A percentile compares a stretch with the other conserved stretches of the same genome.
Conservation (phyloP, 92 coral and sea anemone species). For the Scolanthus callimorphus region DNA sequence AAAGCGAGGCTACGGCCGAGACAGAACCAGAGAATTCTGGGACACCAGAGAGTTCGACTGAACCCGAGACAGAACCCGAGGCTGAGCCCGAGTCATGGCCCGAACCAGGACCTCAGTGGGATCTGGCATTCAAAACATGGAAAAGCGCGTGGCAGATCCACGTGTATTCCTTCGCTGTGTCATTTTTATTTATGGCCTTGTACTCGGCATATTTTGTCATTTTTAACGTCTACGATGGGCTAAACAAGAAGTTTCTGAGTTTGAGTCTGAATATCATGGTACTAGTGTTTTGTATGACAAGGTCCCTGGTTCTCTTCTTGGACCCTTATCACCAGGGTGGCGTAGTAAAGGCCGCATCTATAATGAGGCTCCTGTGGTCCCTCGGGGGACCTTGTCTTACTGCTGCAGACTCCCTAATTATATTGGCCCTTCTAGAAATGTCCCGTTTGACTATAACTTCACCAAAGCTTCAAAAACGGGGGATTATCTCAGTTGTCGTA, state of each 20-base stretch:
- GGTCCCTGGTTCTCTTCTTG: conserved; percentile 77
- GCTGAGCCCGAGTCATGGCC: conserved; percentile 90
- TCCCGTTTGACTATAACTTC: conserved; percentile 61
- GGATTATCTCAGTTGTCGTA: conserved; percentile 47
- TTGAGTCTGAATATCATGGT: conserved; percentile 86
- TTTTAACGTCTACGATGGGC: conserved; percentile 81
- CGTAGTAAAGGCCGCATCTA: conserved; percentile 45
- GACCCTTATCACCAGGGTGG: conserved; percentile 95
- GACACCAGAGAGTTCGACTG: conserved; percentile 9
- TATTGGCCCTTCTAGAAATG: conserved; percentile 86
- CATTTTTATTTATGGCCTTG: conserved; percentile 60
- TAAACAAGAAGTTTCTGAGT: conserved; percentile 70
- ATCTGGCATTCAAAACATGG: conserved; percentile 77
- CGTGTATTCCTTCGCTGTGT: conserved; percentile 65
- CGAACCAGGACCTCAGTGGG: conserved; percentile 95
- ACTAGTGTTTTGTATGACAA: conserved; percentile 59
- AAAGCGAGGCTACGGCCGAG: conserved; percentile 6
- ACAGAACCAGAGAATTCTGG: conserved; percentile 16
- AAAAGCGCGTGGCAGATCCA: conserved; percentile 83
- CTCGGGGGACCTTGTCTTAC: conserved; percentile 92
- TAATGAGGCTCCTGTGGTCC: conserved; percentile 89
- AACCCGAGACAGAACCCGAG: conserved; percentile 36
- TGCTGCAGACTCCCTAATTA: conserved; percentile 88
- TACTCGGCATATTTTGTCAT: conserved; percentile 82
- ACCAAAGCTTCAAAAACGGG: conserved; percentile 65